Evolutionary conservation across 1,140 invertebrate genomes (phyloP).

Genomic region (Nautilus pompilius): DNA sequence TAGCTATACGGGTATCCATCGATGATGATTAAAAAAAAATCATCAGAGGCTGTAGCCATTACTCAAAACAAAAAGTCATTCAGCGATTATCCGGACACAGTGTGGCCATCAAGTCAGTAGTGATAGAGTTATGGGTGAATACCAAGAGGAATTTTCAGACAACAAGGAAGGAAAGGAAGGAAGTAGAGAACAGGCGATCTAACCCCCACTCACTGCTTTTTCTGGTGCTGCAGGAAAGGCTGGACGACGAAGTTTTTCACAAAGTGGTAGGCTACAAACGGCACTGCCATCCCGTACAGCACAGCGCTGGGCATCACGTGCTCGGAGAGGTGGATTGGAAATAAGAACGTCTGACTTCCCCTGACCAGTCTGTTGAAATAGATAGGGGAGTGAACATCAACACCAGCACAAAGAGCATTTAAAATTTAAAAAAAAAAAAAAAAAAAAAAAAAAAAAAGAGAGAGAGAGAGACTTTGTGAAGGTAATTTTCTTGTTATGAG

Average conservation of each 20-base stretch:
- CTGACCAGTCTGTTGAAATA: slow-evolving; percentile 75
- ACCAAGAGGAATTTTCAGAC: too few species aligned
- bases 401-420: too few species aligned
- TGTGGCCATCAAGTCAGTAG: too few species aligned
- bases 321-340: slow-evolving; percentile 88
- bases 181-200: background rate
- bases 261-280: slow-evolving; percentile 65
- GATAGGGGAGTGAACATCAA: slow-evolving; percentile 20
- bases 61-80: too few species aligned
- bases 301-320: slow-evolving; percentile 83
- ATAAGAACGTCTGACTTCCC: slow-evolving; percentile 82
- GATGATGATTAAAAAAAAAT: too few species aligned
- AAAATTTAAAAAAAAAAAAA: slow-evolving; percentile 12
- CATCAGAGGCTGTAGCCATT: too few species aligned
- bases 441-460: background rate
- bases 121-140: too few species aligned
- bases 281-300: slow-evolving; percentile 88
- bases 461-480: too few species aligned
- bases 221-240: slow-evolving; percentile 76
- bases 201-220: slow-evolving; percentile 63
- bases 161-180: slow-evolving; percentile 3
- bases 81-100: too few species aligned
- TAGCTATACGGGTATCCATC: too few species aligned
- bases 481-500: too few species aligned
- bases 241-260: slow-evolving; percentile 83